Conservation (phyloP, 2,888 invertebrate genomes). For the Rhagium mordax region DNA sequence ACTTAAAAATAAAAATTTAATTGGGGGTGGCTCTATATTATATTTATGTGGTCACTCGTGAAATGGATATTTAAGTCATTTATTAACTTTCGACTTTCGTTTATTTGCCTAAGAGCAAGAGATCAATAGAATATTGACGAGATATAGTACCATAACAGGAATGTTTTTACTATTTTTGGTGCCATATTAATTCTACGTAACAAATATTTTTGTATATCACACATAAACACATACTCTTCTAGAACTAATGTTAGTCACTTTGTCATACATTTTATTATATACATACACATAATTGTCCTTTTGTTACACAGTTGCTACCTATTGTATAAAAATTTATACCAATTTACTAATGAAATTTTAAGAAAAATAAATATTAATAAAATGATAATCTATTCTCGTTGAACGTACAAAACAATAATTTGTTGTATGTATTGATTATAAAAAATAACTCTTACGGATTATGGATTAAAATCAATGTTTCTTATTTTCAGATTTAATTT, state of each 20-base stretch:
- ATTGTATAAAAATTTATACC: constrained; percentile 30
- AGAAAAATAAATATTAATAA: not conserved
- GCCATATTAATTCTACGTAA: not conserved
- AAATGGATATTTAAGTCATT: too few relatives aligned
- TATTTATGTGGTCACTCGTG: too few relatives aligned
- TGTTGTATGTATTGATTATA: not conserved
- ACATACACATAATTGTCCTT: constrained; percentile 6
- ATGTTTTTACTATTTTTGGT: not conserved
- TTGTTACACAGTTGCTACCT: constrained; percentile 20
- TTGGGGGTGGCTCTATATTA: too few relatives aligned
- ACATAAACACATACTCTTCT: not conserved
- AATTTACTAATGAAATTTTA: constrained; percentile 19
- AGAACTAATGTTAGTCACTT: not conserved
- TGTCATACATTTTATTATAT: constrained; percentile 7
- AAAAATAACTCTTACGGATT: not conserved
- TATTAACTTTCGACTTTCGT: too few relatives aligned
- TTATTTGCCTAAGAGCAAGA: too few relatives aligned
- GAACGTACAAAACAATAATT: too few relatives aligned
- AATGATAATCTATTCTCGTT: too few relatives aligned
- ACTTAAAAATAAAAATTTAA: too few relatives aligned
- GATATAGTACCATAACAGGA: too few relatives aligned
- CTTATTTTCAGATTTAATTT: constrained; percentile 43
- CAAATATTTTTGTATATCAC: not conserved
- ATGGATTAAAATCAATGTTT: not conserved
- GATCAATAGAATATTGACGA: too few relatives aligned